phyloP scores from a whole-genome alignment of 2,888 invertebrate genomes.

The Panorpa germanica region DNA sequence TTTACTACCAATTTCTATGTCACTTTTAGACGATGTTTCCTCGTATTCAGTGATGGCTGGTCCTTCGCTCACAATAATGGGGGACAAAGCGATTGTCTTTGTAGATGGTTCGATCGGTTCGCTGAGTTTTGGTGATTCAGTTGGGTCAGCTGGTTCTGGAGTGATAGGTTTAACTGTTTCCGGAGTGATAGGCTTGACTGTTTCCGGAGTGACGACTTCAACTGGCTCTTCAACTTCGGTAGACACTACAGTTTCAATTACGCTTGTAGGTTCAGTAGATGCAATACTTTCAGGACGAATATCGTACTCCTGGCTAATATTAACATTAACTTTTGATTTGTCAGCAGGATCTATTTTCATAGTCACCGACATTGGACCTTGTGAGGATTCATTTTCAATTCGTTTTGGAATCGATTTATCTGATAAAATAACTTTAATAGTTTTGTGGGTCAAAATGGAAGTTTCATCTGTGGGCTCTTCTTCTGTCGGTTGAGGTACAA shows the following conservation, averaged over 20 bases:
- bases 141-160: constrained; percentile 8
- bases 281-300: background rate
- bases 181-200: constrained; percentile 15
- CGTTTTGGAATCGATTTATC: too few species aligned
- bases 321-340: constrained; percentile 19
- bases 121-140: constrained; percentile 11
- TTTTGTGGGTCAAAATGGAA: too few species aligned
- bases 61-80: constrained; percentile 19
- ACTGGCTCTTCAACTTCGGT: constrained; percentile 19
- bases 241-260: constrained; percentile 17
- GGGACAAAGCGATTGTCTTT: constrained; percentile 15
- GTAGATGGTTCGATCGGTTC: constrained; percentile 11
- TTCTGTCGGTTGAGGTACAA: constrained; percentile 22
- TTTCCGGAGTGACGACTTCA: constrained; percentile 13
- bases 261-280: constrained; percentile 15
- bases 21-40: constrained; percentile 20
- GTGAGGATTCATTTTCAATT: too few species aligned
- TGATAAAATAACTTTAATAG: too few species aligned
- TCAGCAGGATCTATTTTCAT: constrained; percentile 14
- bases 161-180: constrained; percentile 10
- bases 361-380: too few species aligned
- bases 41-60: constrained; percentile 19
- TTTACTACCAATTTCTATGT: constrained; percentile 28
- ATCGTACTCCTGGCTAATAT: constrained; percentile 17
- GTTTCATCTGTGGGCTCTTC: constrained; percentile 24